phyloP scores from a whole-genome alignment of 2,888 invertebrate genomes.

The Aphodius granarius region DNA sequence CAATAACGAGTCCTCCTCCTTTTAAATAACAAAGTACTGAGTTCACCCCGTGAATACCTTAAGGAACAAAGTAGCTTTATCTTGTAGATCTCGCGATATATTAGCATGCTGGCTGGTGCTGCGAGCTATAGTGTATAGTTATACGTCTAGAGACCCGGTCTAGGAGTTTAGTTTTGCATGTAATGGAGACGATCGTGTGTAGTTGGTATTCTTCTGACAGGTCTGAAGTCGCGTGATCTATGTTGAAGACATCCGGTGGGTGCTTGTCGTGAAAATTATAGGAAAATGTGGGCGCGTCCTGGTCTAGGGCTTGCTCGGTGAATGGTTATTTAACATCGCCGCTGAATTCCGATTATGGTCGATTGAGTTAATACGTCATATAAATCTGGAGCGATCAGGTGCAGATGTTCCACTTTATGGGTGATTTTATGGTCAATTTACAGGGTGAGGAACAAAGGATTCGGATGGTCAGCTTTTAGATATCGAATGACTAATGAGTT shows the following conservation, averaged over 20 bases:
- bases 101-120: not conserved
- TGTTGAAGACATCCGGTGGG: constrained; percentile 30
- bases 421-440: not conserved
- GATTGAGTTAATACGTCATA: constrained; percentile 6
- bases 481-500: too few relatives aligned
- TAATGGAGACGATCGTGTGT: not conserved
- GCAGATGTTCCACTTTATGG: not conserved
- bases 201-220: constrained; percentile 32
- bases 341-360: not conserved
- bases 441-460: not conserved
- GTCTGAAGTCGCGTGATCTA: constrained; percentile 36
- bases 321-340: not conserved
- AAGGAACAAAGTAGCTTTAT: constrained; percentile 1
- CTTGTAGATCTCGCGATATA: constrained; percentile 10
- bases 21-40: constrained; percentile 5
- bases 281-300: not conserved
- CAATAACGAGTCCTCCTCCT: constrained; percentile 2
- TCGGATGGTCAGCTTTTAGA: not conserved
- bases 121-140: not conserved
- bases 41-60: constrained; percentile 1
- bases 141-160: not conserved
- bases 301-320: not conserved
- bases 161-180: not conserved
- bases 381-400: not conserved
- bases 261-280: constrained; percentile 33